phyloP scores from a whole-genome alignment of 2,888 invertebrate genomes.

The Hypolimnas misippus region DNA sequence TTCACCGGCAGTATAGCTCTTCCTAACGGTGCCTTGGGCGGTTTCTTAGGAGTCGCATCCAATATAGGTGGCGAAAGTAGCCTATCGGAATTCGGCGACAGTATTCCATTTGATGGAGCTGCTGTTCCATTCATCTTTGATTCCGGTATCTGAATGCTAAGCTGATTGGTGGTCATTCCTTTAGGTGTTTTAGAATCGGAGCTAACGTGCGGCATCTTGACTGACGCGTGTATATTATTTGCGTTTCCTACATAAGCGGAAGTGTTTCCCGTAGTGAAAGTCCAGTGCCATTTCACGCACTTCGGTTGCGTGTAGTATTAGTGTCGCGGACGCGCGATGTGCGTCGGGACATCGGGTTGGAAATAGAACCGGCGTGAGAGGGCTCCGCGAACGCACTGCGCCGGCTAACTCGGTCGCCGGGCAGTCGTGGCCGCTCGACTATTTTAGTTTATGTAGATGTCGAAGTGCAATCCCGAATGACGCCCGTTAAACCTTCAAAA shows the following conservation, averaged over 20 bases:
- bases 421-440: conserved; percentile 74
- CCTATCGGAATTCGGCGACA: conserved; percentile 66
- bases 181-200: conserved; percentile 49
- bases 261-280: conserved; percentile 72
- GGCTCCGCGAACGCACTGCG: conserved; percentile 78
- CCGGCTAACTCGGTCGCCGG: conserved; percentile 81
- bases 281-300: conserved; percentile 77
- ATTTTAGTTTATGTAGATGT: conserved; percentile 83
- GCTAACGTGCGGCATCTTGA: conserved; percentile 68
- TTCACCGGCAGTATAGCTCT: conserved; percentile 74
- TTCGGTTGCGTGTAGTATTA: conserved; percentile 67
- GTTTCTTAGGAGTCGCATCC: conserved; percentile 75
- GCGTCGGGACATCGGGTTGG: conserved; percentile 73
- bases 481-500: conserved; percentile 73
- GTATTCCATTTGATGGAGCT: conserved; percentile 45
- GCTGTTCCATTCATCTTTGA: conserved; percentile 51
- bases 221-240: conserved; percentile 59
- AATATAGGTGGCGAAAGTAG: conserved; percentile 70
- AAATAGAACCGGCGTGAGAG: conserved; percentile 83
- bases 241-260: conserved; percentile 75
- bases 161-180: conserved; percentile 52
- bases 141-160: conserved; percentile 71
- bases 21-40: conserved; percentile 68
- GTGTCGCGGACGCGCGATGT: conserved; percentile 70
- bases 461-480: conserved; percentile 79